Base-by-base conservation (phyloP, 53 echinoderm and acorn worm genomes). In the Glandiceps talaboti region DNA sequence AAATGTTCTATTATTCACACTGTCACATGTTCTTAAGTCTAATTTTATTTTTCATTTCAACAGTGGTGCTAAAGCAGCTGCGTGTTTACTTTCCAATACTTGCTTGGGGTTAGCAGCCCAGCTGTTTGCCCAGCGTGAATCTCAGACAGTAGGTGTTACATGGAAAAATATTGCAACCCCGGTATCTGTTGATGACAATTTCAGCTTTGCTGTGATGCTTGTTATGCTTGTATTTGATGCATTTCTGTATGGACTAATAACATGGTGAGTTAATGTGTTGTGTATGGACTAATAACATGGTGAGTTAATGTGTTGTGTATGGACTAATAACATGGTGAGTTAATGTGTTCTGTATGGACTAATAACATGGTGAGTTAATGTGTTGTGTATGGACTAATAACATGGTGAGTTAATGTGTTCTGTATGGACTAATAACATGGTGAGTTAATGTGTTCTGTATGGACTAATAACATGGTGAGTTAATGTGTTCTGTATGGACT, bases 241-340 rank as follows among this genome's bases (percentile, higher is more conserved):
- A 0, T 28, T 99, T 27, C 73, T 99, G 30, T 99, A 89, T 74
- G 74, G 88, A 14, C 74, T 99, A 31, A 82, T 99, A 6, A 91
- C 94, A 25, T 94, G 93, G 99, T 94, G 81, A 86, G 90, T 82
- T 28, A n/a, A n/a, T n/a, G n/a, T n/a, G n/a, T 99, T 27, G 73
- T 99, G 30, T 99, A 89, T 74, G 74, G 88, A 14, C 74, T 99
- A 31, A 82, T 99, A 6, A 91, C 94, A 25, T 94, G 93, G 99
- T 94, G 81, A 86, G 90, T 82, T 28, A n/a, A n/a, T n/a, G n/a
- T n/a, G n/a, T 99, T 27, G 73, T 99, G 30, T 99, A 89, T 74
- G 74, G 88, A 14, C 74, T 99, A 31, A 82, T 99, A 6, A 91
- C 94, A 25, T 94, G 93, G 99, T 94, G 81, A 86, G 90, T 82